phyloP scores from a whole-genome alignment of 2,797 vertebrate genomes.

The Paratrypauchen microcephalus region DNA sequence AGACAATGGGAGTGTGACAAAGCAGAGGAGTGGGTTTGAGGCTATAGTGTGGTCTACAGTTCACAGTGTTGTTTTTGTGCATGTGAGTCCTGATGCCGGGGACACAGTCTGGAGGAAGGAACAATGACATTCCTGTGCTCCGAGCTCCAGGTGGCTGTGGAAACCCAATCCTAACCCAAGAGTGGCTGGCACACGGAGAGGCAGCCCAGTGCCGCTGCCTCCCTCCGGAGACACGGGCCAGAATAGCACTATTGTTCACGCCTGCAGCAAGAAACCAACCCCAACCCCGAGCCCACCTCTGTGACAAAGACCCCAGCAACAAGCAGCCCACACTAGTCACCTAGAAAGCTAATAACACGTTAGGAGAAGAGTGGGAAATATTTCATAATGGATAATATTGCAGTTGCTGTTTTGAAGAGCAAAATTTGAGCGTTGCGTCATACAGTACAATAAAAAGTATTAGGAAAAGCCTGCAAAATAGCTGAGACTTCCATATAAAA shows the following conservation, averaged over 20 bases:
- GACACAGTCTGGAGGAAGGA: conserved; percentile 63
- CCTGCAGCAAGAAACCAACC: conserved; percentile 62
- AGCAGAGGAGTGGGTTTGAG: conserved; percentile 25
- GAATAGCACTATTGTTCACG: conserved; percentile 80
- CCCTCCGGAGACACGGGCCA: conserved; percentile 71
- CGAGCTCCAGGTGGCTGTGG: conserved; percentile 81
- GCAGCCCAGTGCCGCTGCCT: conserved; percentile 68
- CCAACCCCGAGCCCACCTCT: conserved; percentile 49
- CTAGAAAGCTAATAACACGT: background rate
- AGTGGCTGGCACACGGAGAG: conserved; percentile 70
- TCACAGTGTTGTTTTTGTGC: conserved; percentile 31
- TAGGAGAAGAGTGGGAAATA: background rate
- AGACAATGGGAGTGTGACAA: conserved; percentile 30
- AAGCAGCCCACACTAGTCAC: conserved; percentile 4
- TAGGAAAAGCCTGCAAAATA: background rate
- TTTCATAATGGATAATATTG: background rate
- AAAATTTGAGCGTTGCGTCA: too few species aligned
- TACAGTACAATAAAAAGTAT: too few species aligned
- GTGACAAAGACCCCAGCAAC: conserved; percentile 39
- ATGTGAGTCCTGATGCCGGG: conserved; percentile 45
- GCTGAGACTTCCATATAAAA: background rate
- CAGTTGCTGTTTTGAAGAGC: too few species aligned
- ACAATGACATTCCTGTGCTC: conserved; percentile 84
- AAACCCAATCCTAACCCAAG: conserved; percentile 79
- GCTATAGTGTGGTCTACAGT: conserved; percentile 11